Percentiles rank a stretch among this genome's conserved stretches.
These are phyloP conservation scores for Phalacrocorax aristotelis DNA, from an alignment of 2,113 vertebrate genomes.

Conservation along the genomic window DNA sequence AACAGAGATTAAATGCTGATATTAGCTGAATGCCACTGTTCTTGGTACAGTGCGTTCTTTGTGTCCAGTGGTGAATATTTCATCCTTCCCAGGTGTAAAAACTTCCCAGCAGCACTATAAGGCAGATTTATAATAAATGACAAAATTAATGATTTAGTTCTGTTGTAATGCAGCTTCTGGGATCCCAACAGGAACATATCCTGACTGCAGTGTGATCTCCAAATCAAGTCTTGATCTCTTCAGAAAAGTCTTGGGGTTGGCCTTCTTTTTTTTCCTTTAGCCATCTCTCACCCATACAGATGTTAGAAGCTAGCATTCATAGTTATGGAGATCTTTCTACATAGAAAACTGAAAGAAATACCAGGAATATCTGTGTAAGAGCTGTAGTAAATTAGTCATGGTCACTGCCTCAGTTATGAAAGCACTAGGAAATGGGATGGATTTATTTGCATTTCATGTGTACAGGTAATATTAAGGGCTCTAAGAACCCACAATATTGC, in stretches of 20 bases:
- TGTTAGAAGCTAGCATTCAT: not conserved
- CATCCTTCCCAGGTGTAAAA: constrained; percentile 53
- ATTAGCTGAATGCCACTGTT: constrained; percentile 20
- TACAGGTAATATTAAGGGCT: not conserved
- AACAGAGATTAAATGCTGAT: constrained; percentile 31
- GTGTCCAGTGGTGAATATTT: constrained; percentile 41
- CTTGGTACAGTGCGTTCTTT: constrained; percentile 6
- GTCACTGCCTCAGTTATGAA: not conserved
- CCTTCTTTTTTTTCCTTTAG: not conserved
- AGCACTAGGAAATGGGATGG: not conserved
- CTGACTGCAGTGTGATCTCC: not conserved
- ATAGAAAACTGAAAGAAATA: not conserved
- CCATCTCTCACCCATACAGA: not conserved
- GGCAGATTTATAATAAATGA: constrained; percentile 23
- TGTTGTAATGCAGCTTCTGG: not conserved
- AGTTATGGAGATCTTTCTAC: not conserved
- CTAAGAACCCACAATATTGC: not conserved
- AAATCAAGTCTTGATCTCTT: not conserved
- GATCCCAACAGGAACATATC: not conserved
- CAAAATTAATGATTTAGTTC: constrained; percentile 16
- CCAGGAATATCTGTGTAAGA: not conserved
- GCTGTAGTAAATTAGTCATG: not conserved
- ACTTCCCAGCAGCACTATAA: constrained; percentile 16
- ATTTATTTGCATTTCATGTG: not conserved
- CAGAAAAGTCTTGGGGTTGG: not conserved